Base-by-base conservation (phyloP, 1,140 invertebrate species). In the Lasioglossum baleicum region DNA sequence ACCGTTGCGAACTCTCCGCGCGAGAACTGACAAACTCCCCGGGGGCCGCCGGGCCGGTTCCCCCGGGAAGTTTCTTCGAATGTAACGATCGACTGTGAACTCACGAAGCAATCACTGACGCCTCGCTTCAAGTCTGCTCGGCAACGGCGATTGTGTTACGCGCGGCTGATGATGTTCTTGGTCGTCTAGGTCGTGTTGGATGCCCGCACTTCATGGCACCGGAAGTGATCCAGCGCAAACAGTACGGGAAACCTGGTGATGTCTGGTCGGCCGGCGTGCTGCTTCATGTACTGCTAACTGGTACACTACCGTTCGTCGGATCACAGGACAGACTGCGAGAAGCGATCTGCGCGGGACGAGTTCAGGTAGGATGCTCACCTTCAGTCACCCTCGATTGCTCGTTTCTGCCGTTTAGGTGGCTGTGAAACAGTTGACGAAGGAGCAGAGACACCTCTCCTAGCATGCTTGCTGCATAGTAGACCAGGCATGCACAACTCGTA, bases 191-290 rank as follows among this genome's bases (percentile, higher is more conserved):
- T 90, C 96, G 97, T 73, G 96, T 99, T 67, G 98, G 98, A 64
- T 98, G 97, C 80, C 97, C 98, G 35, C 97, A 98, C 90, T 99
- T 98, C 91, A 99, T 99, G 97, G 97, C 98, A 35, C 99, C 99
- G 11, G 99, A 99, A 94, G 97, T 99, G 78, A 96, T 99, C 40
- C 96, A 97, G 70, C 95, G 96, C 87, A 95, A 97, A 91, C 94
- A 96, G 78, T 99, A 99, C 93, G 98, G 98, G n/a, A 99, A 99
- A 90, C 96, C 98, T 0, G 98, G 98, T 71, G 98, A 99, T 92
- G 97, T 99, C 71, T 99, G 98, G 99, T 97, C 98, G 40, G 97
- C 98, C 68, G 98, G 98, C 4, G 97, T 99, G 69, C 94, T 99
- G 69, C 94, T 99, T 35, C 99, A 99, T 91, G 96, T 99, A 31